These are phyloP conservation scores for Hemiscyllium ocellatum DNA, from an alignment of 2,113 vertebrate genomes.

Conservation along the genomic window DNA sequence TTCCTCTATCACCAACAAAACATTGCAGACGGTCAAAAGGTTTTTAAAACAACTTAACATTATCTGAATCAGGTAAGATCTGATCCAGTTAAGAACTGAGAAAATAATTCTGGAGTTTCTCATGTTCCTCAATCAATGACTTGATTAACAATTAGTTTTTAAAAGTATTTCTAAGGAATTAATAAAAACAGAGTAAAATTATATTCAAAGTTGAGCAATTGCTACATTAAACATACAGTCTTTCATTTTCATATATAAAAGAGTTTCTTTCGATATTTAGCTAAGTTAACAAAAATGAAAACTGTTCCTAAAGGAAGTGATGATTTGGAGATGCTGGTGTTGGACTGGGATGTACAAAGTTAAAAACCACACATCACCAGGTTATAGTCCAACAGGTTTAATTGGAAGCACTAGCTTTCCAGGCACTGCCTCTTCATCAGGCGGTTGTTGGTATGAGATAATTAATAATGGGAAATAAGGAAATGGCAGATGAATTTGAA, in stretches of 20 bases:
- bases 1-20: neutral
- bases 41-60: neutral
- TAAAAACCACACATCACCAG: too few species aligned
- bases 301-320: too few species aligned
- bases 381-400: too few species aligned
- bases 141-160: neutral
- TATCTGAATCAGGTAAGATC: neutral
- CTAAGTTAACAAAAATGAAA: too few species aligned
- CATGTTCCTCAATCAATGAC: neutral
- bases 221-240: neutral
- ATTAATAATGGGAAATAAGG: too few species aligned
- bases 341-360: too few species aligned
- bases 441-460: too few species aligned
- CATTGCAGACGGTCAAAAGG: neutral
- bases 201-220: neutral
- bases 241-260: neutral
- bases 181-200: neutral
- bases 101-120: neutral
- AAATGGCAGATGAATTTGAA: too few species aligned
- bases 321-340: too few species aligned
- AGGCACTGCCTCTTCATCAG: too few species aligned
- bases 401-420: too few species aligned
- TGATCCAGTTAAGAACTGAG: neutral
- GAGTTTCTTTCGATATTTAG: too few species aligned
- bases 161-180: neutral